These are phyloP conservation scores for Rotaria socialis DNA, from an alignment of 2,888 invertebrate species.

Conservation along the genomic window DNA sequence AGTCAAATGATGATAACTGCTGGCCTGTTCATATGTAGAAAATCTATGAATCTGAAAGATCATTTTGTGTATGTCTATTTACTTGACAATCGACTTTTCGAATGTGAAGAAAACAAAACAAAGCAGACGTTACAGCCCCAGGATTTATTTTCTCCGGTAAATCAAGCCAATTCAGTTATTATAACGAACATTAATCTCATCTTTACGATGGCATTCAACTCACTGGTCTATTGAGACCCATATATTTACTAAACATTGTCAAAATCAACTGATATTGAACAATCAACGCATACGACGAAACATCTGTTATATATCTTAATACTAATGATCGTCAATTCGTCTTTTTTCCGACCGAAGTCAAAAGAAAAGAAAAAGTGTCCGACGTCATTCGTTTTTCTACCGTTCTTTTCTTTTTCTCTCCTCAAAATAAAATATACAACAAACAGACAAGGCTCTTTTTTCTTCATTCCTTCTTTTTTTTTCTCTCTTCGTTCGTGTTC, in stretches of 20 bases:
- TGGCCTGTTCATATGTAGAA: background rate
- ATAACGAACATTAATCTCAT: background rate
- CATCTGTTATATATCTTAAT: slow-evolving; percentile 14
- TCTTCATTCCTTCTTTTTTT: background rate
- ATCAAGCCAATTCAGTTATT: background rate
- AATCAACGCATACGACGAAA: background rate
- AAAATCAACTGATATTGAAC: background rate
- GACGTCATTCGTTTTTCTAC: background rate
- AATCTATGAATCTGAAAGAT: background rate
- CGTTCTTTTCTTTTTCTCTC: background rate
- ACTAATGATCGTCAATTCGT: background rate
- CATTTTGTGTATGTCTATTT: background rate
- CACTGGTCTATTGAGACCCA: background rate
- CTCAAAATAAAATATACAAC: background rate
- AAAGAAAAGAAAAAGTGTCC: background rate
- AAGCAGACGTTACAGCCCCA: background rate
- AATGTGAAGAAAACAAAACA: background rate
- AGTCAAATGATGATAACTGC: background rate
- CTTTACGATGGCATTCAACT: background rate
- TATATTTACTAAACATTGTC: background rate
- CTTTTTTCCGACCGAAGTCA: background rate
- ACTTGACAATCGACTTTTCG: background rate
- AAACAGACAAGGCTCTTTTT: background rate
- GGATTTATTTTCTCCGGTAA: background rate
- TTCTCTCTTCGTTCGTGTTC: background rate